Evolutionary conservation across 2,888 invertebrate genomes (phyloP), one percentile per base, ranked within the genome.

Genomic region (Phragmatobia fuliginosa): DNA sequence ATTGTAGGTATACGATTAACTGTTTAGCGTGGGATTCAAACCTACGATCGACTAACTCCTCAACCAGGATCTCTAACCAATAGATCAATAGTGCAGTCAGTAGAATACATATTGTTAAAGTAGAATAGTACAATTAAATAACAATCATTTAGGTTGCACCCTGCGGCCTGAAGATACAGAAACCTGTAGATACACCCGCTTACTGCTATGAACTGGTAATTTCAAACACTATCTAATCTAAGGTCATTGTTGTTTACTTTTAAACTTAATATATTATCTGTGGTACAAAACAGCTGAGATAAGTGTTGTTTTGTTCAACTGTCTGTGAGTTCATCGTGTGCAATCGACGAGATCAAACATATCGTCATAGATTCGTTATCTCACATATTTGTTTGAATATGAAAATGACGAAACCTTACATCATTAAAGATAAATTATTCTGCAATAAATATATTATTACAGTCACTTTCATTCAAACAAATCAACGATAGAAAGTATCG

Each of bases 191-290:
- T 56, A 56, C 28, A 28, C 2, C 56, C 56, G 38, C 28, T 25
- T 18, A 65, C 36, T 28, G 36, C 56, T 38, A 16, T 18, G 36
- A 52, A 18, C 16, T 56, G 31, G 65, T 65, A 28, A 65, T 52
- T 36, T 56, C 36, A 11, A 65, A 36, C 28, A 18, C 36, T 6
- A 11, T 31, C 25, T 52, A 25, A 52, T 52, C 28, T 56, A 21
- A 65, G 65, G 65, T 65, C 65, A 38, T 36, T 25, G 10, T 18
- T 65, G 18, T 38, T 56, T 38, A 65, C 28, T 36, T 56, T 56
- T 28, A 36, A 25, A 21, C 31, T 32, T 10, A n/a, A 62, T 41
- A 31, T 31, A 64, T 52, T 49, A 63, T 64, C 33, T 25, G 52
- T 36, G 32, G 52, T 25, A 31, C 36, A 56, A 64, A 56, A 64